phyloP scores from a whole-genome alignment of 2,888 invertebrate genomes.

The Dilophus febrilis region DNA sequence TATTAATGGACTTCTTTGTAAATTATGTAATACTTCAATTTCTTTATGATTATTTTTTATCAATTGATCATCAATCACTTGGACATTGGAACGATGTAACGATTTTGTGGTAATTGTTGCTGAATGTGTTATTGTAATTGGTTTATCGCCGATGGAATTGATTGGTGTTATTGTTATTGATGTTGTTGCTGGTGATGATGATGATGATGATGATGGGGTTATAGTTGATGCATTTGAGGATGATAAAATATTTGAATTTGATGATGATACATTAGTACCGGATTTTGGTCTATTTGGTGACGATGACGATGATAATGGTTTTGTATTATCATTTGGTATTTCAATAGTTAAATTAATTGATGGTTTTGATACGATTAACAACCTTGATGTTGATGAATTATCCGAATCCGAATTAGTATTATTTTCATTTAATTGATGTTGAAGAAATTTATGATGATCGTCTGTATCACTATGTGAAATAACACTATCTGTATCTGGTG shows the following conservation, averaged over 20 bases:
- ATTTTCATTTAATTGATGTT: not conserved
- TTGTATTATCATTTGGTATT: constrained; percentile 27
- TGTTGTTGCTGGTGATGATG: constrained; percentile 14
- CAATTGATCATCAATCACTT: constrained; percentile 31
- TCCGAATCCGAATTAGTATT: not conserved
- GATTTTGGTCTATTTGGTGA: constrained; percentile 9
- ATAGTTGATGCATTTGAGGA: not conserved
- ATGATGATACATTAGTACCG: not conserved
- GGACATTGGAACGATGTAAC: constrained; percentile 24
- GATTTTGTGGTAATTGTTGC: too few relatives aligned
- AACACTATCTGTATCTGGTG: constrained; percentile 65
- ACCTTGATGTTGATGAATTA: constrained; percentile 1
- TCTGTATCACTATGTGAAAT: constrained; percentile 41
- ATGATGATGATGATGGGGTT: constrained; percentile 20
- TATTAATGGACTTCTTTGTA: constrained; percentile 42
- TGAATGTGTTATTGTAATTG: too few relatives aligned
- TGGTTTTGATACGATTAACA: too few relatives aligned
- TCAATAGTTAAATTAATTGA: constrained; percentile 16
- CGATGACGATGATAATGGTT: constrained; percentile 10
- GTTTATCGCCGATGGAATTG: too few relatives aligned
- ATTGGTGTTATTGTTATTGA: constrained; percentile 13
- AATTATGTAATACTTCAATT: constrained; percentile 49
- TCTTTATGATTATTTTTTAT: constrained; percentile 37
- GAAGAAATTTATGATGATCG: constrained; percentile 12
- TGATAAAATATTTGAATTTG: not conserved